phyloP scores from a whole-genome alignment of 2,113 vertebrate species.

The Struthio camelus region DNA sequence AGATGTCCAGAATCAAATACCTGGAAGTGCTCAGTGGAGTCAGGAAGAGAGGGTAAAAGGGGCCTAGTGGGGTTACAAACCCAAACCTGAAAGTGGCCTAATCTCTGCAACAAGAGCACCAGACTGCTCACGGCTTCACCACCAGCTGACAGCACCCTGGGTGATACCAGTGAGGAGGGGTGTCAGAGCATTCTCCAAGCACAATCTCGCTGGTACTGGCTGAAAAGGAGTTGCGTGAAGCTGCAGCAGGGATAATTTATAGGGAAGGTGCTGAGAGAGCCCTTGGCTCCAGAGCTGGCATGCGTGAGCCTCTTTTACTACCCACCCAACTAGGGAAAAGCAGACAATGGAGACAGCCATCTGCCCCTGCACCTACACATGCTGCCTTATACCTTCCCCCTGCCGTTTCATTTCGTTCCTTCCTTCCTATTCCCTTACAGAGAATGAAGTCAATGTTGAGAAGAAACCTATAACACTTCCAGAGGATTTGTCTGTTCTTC shows the following conservation, averaged over 20 bases:
- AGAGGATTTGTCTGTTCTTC: neutral
- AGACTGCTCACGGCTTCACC: neutral
- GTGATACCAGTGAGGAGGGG: too few species aligned
- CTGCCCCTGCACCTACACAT: neutral
- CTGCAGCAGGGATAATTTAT: neutral
- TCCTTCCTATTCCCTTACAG: neutral
- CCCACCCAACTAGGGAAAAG: too few species aligned
- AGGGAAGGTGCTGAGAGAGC: too few species aligned
- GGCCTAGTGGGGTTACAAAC: neutral
- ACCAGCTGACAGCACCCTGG: rapidly evolving
- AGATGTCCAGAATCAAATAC: neutral
- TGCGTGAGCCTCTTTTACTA: neutral
- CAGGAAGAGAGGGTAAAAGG: neutral
- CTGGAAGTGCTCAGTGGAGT: neutral
- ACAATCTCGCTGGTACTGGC: neutral
- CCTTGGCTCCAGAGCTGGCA: rapidly evolving
- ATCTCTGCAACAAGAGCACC: neutral
- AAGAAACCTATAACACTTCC: neutral
- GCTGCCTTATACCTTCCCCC: neutral
- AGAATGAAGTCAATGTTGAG: neutral
- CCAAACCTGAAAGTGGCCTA: neutral
- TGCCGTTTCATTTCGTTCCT: neutral
- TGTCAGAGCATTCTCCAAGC: too few species aligned
- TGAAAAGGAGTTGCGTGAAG: neutral
- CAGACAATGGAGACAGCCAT: neutral